Conservation (phyloP, 1,140 invertebrate species). For the Leucophenga varia region DNA sequence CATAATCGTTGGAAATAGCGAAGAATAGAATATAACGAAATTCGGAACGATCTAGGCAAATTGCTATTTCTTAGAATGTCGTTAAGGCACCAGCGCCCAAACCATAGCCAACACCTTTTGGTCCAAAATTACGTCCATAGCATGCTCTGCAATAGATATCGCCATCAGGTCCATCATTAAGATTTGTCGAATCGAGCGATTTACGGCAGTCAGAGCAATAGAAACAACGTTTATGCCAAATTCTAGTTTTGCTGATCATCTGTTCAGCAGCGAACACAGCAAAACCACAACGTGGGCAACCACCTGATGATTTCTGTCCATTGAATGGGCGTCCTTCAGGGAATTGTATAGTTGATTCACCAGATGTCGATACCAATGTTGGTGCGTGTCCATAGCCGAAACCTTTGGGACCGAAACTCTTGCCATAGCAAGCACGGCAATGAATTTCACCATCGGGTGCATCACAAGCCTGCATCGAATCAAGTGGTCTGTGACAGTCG, state of each 20-base stretch:
- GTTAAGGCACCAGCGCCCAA: conserved; percentile 83
- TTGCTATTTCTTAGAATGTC: conserved; percentile 68
- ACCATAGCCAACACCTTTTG: conserved; percentile 90
- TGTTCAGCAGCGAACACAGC: conserved; percentile 91
- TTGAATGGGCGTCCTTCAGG: conserved; percentile 61
- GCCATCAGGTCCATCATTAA: conserved; percentile 88
- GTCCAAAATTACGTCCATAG: conserved; percentile 89
- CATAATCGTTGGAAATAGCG: conserved; percentile 22
- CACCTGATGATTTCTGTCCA: conserved; percentile 60
- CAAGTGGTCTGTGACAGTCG: conserved; percentile 90
- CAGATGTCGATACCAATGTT: conserved; percentile 75
- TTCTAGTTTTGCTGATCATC: conserved; percentile 88
- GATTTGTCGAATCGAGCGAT: conserved; percentile 87
- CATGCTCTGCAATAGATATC: conserved; percentile 94
- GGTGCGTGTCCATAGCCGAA: conserved; percentile 86
- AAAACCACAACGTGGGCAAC: conserved; percentile 83
- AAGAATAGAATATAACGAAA: conserved; percentile 14
- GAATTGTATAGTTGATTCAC: conserved; percentile 70
- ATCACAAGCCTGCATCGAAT: conserved; percentile 88
- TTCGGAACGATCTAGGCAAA: conserved; percentile 31
- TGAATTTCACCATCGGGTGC: conserved; percentile 87
- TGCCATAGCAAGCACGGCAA: conserved; percentile 85
- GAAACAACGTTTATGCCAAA: conserved; percentile 97
- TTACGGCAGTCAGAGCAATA: conserved; percentile 89
- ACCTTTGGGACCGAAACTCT: conserved; percentile 87